Evolutionary conservation across 2,113 vertebrate species (phyloP).

Genomic region (Proterorhinus semilunaris): DNA sequence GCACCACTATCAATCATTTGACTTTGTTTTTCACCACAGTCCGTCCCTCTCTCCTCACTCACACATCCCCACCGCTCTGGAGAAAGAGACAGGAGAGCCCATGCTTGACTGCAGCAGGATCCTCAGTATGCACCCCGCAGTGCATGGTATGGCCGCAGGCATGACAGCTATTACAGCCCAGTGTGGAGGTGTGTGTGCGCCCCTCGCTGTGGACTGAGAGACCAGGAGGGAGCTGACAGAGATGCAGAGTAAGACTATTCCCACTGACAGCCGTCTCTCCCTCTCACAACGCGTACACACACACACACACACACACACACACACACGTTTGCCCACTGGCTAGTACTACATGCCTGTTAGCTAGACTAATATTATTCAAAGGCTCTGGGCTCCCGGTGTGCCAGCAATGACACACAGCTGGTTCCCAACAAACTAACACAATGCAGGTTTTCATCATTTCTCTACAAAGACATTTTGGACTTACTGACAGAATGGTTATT

Average conservation of each 20-base stretch:
- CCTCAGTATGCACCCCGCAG: conserved; percentile 65
- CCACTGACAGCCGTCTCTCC: conserved; percentile 39
- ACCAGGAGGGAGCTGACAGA: conserved; percentile 43
- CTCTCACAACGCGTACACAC: conserved; percentile 5
- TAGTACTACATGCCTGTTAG: conserved; percentile 47
- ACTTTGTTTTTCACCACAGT: conserved; percentile 15
- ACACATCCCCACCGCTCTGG: conserved; percentile 33
- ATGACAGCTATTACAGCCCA: conserved; percentile 60
- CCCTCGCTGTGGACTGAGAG: conserved; percentile 45
- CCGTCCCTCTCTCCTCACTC: background rate
- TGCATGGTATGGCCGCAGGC: conserved; percentile 53
- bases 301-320: conserved; percentile 19
- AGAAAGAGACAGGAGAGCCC: conserved; percentile 41
- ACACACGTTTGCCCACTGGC: conserved; percentile 30
- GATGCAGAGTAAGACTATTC: conserved; percentile 47
- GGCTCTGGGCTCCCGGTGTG: conserved; percentile 36
- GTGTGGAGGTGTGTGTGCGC: conserved; percentile 39
- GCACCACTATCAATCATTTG: conserved; percentile 50
- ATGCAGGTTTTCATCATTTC: conserved; percentile 24
- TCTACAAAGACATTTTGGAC: conserved; percentile 24
- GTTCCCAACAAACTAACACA: conserved; percentile 28
- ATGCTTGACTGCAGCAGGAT: conserved; percentile 61
- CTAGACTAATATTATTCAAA: conserved; percentile 56
- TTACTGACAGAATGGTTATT: conserved; percentile 17
- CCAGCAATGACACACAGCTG: conserved; percentile 28